phyloP scores from a whole-genome alignment of 2,797 vertebrate species.

The Spheniscus humboldti region DNA sequence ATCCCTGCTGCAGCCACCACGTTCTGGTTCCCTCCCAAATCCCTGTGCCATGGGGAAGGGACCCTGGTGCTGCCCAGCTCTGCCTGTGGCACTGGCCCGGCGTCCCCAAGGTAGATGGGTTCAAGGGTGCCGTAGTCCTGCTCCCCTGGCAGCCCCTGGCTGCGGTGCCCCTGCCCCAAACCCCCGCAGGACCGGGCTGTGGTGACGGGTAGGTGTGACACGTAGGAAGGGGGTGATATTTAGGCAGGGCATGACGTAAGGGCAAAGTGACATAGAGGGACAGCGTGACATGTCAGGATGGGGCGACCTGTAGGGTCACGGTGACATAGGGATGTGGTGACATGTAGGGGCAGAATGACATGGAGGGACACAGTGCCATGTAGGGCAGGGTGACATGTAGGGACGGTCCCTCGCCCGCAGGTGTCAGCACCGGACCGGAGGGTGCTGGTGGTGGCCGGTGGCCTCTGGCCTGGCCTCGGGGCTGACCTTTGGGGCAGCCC shows the following conservation, averaged over 20 bases:
- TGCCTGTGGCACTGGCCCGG: neutral
- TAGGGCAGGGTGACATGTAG: neutral
- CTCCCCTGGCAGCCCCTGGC: neutral
- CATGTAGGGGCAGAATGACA: accelerated
- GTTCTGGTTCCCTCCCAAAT: neutral
- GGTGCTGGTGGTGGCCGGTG: neutral
- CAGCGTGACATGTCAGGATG: neutral
- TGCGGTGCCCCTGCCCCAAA: neutral
- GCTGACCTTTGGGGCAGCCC: neutral
- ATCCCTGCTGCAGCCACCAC: neutral
- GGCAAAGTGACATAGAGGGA: neutral
- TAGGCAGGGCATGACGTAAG: neutral
- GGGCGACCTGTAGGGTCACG: neutral
- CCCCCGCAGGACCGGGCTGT: accelerated
- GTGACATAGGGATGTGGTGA: neutral
- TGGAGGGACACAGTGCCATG: neutral
- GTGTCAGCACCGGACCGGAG: neutral
- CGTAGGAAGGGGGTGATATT: neutral
- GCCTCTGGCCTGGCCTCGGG: neutral
- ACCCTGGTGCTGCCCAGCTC: accelerated
- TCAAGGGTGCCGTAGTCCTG: neutral
- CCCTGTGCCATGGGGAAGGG: neutral
- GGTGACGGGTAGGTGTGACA: neutral
- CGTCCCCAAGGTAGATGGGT: neutral
- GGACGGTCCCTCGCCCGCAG: neutral